Percentiles rank a stretch among this genome's conserved stretches.
These are phyloP conservation scores for Zaprionus lachaisei DNA, from an alignment of 1,140 invertebrate species.

Conservation along the genomic window DNA sequence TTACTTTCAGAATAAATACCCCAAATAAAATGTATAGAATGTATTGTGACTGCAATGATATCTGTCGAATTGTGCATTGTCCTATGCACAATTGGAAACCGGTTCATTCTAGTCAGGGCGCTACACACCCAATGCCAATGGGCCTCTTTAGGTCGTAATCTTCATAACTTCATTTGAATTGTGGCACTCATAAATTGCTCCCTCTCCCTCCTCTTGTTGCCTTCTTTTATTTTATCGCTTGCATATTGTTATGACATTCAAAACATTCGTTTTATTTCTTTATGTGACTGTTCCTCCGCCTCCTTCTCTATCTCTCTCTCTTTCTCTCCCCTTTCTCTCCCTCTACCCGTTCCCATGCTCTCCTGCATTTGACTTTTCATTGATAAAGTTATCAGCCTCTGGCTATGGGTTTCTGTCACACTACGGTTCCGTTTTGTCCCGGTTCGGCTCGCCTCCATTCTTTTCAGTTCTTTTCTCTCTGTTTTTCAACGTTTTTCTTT, in stretches of 20 bases:
- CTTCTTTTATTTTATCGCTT: constrained; percentile 62
- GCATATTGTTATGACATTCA: constrained; percentile 72
- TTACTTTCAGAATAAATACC: background rate
- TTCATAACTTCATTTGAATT: constrained; percentile 56
- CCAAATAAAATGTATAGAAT: background rate
- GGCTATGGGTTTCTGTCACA: constrained; percentile 55
- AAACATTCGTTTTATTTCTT: constrained; percentile 50
- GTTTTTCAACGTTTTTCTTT: constrained; percentile 32
- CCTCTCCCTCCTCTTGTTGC: constrained; percentile 22
- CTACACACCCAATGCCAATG: constrained; percentile 29
- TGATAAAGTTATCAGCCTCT: constrained; percentile 78
- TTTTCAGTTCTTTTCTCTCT: constrained; percentile 25
- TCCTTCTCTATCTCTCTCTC: constrained; percentile 16
- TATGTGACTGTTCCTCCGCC: constrained; percentile 23
- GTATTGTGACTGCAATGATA: constrained; percentile 1
- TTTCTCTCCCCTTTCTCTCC: background rate
- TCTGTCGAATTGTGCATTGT: background rate
- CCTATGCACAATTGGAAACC: background rate
- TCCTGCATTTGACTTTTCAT: constrained; percentile 63
- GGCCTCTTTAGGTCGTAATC: constrained; percentile 48
- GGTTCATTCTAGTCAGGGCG: background rate
- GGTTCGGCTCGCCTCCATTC: constrained; percentile 27
- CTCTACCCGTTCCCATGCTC: background rate
- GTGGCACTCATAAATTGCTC: constrained; percentile 60
- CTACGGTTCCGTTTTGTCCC: constrained; percentile 43